Base-by-base conservation (phyloP, 1,140 invertebrate species). In the Drosophila pseudoobscura region DNA sequence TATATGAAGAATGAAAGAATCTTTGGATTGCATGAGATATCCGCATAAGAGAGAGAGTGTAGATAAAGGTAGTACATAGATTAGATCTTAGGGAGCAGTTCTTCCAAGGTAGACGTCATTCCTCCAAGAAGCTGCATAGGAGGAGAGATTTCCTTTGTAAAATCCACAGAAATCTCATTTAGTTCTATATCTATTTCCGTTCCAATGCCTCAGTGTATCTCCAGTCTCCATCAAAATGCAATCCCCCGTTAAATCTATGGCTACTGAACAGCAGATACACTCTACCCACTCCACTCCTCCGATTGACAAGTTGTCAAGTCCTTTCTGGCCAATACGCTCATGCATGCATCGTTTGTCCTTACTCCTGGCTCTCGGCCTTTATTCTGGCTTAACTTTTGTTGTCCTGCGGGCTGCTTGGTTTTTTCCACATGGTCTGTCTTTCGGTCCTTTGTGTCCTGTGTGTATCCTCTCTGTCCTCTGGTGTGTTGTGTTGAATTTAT, bases 321-420 rank as follows among this genome's bases (percentile, higher is more conserved):
- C 64, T 59, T 44, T 3, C 35, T 66, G 51, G 58, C 56, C 52
- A 60, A 75, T 56, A 44, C 55, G 50, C 66, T 61, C 45, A 50
- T 61, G 58, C 66, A 39, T 47, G 35, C 29, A 31, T 47, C 2
- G 17, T 26, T 13, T 64, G 51, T 60, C 62, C 63, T 60, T 46
- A 51, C 62, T 53, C 57, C 57, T 51, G 13, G 31, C 47, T 60
- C 35, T 39, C 51, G 49, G 52, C 66, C 60, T 54, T 57, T 76
- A 70, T 72, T 80, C 60, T 83, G 82, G 87, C 76, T 90, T 87
- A 90, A 90, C 78, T 87, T 90, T 82, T 90, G 87, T 76, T 77
- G 60, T 83, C 78, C 87, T 90, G 87, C 78, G 78, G 87, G 82
- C 78, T 78, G 82, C 78, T 78, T 66, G 59, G 61, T 65, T 77